Percentiles rank a stretch among this genome's conserved stretches.
Evolutionary conservation across 30 jellyfish, hydroid and myxozoan species (phyloP).

Genomic region (Rhopilema esculentum): DNA sequence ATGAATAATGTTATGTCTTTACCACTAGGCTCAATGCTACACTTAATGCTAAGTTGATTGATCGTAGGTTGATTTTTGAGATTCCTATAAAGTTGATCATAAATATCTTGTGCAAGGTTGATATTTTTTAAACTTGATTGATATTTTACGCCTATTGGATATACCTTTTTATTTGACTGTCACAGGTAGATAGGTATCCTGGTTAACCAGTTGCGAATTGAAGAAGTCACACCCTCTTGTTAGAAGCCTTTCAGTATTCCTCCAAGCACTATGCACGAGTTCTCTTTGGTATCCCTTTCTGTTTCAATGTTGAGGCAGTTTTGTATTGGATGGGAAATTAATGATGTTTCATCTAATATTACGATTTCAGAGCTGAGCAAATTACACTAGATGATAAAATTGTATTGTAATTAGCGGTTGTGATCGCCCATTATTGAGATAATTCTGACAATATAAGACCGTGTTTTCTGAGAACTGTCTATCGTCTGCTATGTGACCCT

Average conservation of each 20-base stretch:
- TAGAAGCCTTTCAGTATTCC: not conserved
- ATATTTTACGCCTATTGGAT: too few species aligned
- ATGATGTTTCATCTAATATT: not conserved
- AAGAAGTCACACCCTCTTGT: too few species aligned
- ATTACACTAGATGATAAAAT: constrained; percentile 43
- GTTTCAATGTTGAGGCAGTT: not conserved
- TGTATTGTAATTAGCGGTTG: constrained; percentile 60
- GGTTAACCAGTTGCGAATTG: too few species aligned
- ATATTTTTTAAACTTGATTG: too few species aligned
- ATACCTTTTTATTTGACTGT: too few species aligned
- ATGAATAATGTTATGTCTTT: too few species aligned
- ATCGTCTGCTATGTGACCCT: not conserved
- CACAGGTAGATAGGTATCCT: too few species aligned
- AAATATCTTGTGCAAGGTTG: too few species aligned
- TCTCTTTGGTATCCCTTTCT: not conserved
- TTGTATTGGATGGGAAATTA: constrained; percentile 34
- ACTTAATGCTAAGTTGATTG: too few species aligned
- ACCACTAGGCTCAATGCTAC: too few species aligned
- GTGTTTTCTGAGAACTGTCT: not conserved
- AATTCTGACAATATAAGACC: not conserved
- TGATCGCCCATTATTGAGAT: constrained; percentile 51
- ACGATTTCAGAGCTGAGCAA: constrained; percentile 43
- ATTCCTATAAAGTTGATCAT: too few species aligned
- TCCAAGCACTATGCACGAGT: not conserved
- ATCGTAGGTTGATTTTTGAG: too few species aligned